Conservation (phyloP, 2,797 vertebrate species). For the Characodon lateralis region DNA sequence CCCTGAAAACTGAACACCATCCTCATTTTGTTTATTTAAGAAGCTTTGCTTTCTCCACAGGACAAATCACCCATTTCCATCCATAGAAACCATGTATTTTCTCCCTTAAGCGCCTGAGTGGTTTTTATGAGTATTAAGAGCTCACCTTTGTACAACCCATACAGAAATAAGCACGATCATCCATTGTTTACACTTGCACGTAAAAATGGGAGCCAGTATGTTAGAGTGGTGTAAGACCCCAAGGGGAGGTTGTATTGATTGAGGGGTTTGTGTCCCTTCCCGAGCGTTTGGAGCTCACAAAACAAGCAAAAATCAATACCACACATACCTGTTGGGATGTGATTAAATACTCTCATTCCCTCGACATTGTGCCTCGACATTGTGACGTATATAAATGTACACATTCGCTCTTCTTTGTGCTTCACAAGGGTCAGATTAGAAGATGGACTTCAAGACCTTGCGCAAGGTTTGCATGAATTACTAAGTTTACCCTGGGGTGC, state of each 20-base stretch:
- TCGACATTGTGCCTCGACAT: constrained; percentile 22
- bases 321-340: constrained; percentile 64
- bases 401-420: constrained; percentile 21
- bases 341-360: constrained; percentile 66
- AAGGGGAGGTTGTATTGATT: constrained; percentile 64
- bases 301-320: constrained; percentile 72
- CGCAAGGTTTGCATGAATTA: constrained; percentile 41
- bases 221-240: constrained; percentile 26
- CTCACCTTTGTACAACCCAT: constrained; percentile 41
- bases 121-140: constrained; percentile 39
- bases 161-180: background rate
- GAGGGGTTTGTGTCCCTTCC: constrained; percentile 60
- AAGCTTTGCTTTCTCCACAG: constrained; percentile 18
- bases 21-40: constrained; percentile 46
- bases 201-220: constrained; percentile 16
- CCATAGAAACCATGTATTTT: constrained; percentile 30
- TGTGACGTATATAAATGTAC: constrained; percentile 25
- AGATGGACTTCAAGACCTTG: constrained; percentile 44
- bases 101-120: constrained; percentile 32
- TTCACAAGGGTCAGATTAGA: constrained; percentile 19
- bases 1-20: constrained; percentile 30
- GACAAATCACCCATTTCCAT: constrained; percentile 36
- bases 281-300: constrained; percentile 48
- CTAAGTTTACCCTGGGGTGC: constrained; percentile 35
- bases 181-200: constrained; percentile 22